These are phyloP conservation scores for Falco biarmicus DNA, from an alignment of 2,797 vertebrate species.

Conservation along the genomic window DNA sequence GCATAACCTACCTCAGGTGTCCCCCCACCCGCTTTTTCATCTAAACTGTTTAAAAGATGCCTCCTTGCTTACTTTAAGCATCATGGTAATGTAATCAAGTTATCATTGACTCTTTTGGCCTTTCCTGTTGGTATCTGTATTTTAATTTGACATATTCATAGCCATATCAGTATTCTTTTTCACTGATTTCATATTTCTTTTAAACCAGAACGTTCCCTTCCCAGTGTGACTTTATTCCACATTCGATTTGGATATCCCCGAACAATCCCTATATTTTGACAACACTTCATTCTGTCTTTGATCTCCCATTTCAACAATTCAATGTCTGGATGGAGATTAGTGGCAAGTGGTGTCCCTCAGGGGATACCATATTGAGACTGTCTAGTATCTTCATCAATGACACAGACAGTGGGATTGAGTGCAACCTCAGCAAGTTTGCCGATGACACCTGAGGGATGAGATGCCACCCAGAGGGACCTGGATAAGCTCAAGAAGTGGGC, in stretches of 20 bases:
- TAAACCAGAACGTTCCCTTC: background rate
- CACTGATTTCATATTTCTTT: background rate
- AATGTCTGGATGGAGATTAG: background rate
- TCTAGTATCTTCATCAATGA: background rate
- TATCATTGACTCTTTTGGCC: background rate
- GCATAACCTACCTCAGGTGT: background rate
- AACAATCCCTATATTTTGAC: background rate
- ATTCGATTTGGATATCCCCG: background rate
- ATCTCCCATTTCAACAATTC: background rate
- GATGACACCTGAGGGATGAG: too few species aligned
- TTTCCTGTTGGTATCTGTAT: background rate
- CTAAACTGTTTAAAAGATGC: background rate
- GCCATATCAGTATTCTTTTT: background rate
- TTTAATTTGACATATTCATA: background rate
- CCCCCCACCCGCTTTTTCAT: background rate
- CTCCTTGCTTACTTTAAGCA: background rate
- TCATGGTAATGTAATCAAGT: background rate
- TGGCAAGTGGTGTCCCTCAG: background rate
- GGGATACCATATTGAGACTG: accelerated
- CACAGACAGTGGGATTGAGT: background rate
- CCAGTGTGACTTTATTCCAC: background rate
- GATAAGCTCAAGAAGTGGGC: too few species aligned
- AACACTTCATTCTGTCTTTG: background rate
- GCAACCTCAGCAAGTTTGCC: background rate
- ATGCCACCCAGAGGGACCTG: too few species aligned